phyloP scores from a whole-genome alignment of 2,113 vertebrate species.

The Otis tarda region DNA sequence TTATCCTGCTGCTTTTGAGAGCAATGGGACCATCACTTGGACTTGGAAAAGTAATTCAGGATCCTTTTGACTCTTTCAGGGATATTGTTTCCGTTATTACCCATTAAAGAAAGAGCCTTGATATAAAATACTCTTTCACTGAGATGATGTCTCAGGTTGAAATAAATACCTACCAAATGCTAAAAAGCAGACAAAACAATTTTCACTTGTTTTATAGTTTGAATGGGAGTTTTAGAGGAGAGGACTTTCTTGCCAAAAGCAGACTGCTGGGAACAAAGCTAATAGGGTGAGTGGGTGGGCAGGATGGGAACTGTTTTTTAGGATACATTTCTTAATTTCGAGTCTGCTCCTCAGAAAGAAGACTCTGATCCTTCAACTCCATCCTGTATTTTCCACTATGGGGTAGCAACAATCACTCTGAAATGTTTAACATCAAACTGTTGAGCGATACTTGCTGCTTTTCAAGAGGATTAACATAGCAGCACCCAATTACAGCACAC shows the following conservation, averaged over 20 bases:
- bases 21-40: neutral
- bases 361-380: neutral
- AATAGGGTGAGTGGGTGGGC: neutral
- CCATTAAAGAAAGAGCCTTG: neutral
- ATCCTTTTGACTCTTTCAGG: neutral
- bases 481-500: neutral
- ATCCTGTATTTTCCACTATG: neutral
- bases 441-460: neutral
- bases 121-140: neutral
- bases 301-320: neutral
- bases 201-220: neutral
- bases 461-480: neutral
- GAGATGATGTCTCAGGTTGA: neutral
- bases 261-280: neutral
- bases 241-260: neutral
- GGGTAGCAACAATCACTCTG: neutral
- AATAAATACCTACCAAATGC: neutral
- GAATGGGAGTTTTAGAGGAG: neutral
- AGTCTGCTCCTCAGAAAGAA: neutral
- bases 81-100: neutral
- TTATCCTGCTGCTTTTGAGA: neutral
- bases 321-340: neutral
- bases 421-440: neutral
- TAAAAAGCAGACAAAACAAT: neutral
- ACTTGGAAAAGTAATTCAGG: conserved; percentile 11